Percentiles rank a stretch among this genome's conserved stretches.
phyloP scores from a whole-genome alignment of 2,113 vertebrate species.

The Gymnarchus niloticus region DNA sequence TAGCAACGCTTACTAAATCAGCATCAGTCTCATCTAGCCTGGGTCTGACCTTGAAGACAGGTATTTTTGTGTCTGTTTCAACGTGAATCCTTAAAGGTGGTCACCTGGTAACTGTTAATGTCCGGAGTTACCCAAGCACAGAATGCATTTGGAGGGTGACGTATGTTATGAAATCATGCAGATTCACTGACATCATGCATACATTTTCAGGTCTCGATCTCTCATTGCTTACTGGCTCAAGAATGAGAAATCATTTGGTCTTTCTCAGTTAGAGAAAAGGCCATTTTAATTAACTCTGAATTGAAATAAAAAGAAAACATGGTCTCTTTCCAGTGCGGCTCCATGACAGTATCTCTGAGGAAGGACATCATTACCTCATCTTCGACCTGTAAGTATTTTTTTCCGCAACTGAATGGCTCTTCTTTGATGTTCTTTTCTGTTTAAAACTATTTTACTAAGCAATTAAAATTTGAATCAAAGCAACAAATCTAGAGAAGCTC shows the following conservation, averaged over 20 bases:
- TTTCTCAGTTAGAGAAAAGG: not conserved
- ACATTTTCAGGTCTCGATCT: not conserved
- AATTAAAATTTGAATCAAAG: not conserved
- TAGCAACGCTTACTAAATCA: not conserved
- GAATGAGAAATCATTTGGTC: not conserved
- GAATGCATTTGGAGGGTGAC: not conserved
- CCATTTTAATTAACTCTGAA: not conserved
- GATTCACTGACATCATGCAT: not conserved
- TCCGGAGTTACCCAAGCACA: not conserved
- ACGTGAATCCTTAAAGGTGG: not conserved
- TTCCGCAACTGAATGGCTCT: not conserved
- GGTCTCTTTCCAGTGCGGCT: conserved; percentile 17
- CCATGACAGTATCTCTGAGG: conserved; percentile 26
- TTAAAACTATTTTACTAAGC: not conserved
- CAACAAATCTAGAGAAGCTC: not conserved
- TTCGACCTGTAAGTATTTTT: conserved; percentile 23
- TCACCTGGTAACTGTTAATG: not conserved
- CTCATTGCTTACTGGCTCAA: not conserved
- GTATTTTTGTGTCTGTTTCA: not conserved
- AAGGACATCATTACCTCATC: conserved; percentile 27
- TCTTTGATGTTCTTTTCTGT: not conserved
- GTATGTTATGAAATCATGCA: not conserved
- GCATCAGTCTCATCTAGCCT: not conserved
- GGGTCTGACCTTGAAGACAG: not conserved
- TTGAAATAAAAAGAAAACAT: not conserved